These are phyloP conservation scores for Mesembrinibis cayennensis DNA, from an alignment of 2,113 vertebrate genomes.

Conservation along the genomic window DNA sequence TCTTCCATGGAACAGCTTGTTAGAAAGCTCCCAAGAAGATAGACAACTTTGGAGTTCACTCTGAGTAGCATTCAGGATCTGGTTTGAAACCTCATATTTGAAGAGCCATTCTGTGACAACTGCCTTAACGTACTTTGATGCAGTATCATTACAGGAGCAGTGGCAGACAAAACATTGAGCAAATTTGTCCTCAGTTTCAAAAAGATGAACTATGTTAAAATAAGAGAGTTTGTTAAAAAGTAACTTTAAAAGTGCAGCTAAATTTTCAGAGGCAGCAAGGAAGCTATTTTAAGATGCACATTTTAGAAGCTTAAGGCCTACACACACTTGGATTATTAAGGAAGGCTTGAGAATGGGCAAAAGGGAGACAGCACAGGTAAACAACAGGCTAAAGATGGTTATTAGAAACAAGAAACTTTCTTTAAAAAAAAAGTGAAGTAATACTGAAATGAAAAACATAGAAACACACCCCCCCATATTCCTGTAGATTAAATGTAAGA, in stretches of 20 bases:
- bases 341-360: neutral
- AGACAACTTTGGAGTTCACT: neutral
- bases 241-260: neutral
- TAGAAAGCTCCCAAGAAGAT: neutral
- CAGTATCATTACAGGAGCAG: neutral
- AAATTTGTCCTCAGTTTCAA: neutral
- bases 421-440: neutral
- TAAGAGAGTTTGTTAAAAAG: neutral
- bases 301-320: neutral
- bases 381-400: neutral
- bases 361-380: neutral
- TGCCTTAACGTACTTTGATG: neutral
- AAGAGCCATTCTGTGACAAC: neutral
- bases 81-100: neutral
- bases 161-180: neutral
- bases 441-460: neutral
- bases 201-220: neutral
- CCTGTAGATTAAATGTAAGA: neutral
- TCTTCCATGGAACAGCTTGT: neutral
- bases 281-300: neutral
- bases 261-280: neutral
- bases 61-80: neutral
- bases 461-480: neutral
- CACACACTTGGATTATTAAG: neutral
- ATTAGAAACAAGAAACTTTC: neutral